Evolutionary conservation across 2,797 vertebrate species (phyloP), one percentile per base, ranked within the genome.

Genomic region (Lates japonicus): DNA sequence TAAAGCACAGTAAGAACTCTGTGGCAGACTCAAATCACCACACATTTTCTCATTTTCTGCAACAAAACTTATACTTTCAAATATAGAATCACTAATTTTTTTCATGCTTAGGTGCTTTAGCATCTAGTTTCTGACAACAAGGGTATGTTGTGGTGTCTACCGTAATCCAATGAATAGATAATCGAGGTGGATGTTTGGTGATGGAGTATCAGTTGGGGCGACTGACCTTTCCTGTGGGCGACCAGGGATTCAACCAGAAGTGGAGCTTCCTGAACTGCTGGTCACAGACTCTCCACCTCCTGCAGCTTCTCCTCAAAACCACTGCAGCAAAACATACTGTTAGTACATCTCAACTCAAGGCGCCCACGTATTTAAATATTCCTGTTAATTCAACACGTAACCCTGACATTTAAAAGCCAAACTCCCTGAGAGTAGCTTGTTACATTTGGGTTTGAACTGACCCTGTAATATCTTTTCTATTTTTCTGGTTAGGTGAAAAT

Each of bases 301-400:
- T 98, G 98, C 75, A 99, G 95, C 91, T 99, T 99, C 93, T 99
- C 98, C 89, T 99, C 98, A 68, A 99, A n/a, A 99, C 98, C 98
- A 99, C 98, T 99, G 94, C 80, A 77, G 87, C 59, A 82, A 55
- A 90, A 80, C 44, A 80, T 8, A 65, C 3, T 2, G 39, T 65
- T 51, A 72, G 62, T 14, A n/a, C 1, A 7, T 37, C 20, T 14
- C 22, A 19, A 19, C 7, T 20, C 1, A 13, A 39, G 46, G 5
- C 19, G 22, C 9, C 52, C 16, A 4, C 37, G 49, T 20, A 14
- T 35, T 73, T 8, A 25, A 37, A 46, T 29, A 29, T 29, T 29
- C 25, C 25, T 1, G 25, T 29, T 29, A 29, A 29, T 29, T 29
- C 25, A 29, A 29, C 25, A 29, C 25, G 25, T 29, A 29, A 2